These are phyloP conservation scores for Cottoperca gobio DNA, from an alignment of 2,797 vertebrate species.

Conservation along the genomic window DNA sequence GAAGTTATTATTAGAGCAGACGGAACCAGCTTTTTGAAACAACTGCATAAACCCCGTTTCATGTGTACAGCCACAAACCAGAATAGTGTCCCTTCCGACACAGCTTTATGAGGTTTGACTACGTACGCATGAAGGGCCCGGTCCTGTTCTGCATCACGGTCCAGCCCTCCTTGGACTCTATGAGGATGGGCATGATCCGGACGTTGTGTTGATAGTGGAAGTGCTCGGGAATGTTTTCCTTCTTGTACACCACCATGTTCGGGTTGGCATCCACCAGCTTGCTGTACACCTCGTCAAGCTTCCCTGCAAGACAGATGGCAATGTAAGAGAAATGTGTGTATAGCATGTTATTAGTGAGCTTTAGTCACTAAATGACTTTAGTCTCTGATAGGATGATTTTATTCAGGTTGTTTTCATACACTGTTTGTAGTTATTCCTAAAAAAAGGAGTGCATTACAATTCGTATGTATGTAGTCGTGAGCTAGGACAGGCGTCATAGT, in stretches of 20 bases:
- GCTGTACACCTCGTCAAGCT: conserved; percentile 88
- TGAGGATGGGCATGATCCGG: conserved; percentile 90
- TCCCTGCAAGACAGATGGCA: conserved; percentile 79
- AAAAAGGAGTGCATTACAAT: too few relatives aligned
- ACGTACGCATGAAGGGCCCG: conserved; percentile 86
- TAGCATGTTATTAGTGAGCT: background rate
- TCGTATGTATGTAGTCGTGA: too few relatives aligned
- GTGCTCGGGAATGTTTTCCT: conserved; percentile 87
- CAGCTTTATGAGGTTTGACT: conserved; percentile 5
- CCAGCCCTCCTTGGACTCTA: conserved; percentile 92
- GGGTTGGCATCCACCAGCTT: conserved; percentile 87
- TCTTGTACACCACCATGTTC: conserved; percentile 91
- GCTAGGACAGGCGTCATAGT: too few relatives aligned
- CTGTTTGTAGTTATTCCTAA: too few relatives aligned
- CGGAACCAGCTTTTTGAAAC: conserved; percentile 21
- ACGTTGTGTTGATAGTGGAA: conserved; percentile 89
- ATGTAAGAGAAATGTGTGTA: background rate
- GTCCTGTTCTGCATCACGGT: conserved; percentile 89
- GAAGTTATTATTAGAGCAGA: conserved; percentile 67
- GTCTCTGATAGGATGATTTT: background rate
- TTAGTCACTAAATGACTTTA: too few relatives aligned
- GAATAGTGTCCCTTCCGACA: background rate
- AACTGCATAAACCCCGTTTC: background rate
- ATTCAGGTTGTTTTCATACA: too few relatives aligned
- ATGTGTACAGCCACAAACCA: conserved; percentile 3